Conservation (phyloP, 2,797 vertebrate species). For the Ambastaia sidthimunki region DNA sequence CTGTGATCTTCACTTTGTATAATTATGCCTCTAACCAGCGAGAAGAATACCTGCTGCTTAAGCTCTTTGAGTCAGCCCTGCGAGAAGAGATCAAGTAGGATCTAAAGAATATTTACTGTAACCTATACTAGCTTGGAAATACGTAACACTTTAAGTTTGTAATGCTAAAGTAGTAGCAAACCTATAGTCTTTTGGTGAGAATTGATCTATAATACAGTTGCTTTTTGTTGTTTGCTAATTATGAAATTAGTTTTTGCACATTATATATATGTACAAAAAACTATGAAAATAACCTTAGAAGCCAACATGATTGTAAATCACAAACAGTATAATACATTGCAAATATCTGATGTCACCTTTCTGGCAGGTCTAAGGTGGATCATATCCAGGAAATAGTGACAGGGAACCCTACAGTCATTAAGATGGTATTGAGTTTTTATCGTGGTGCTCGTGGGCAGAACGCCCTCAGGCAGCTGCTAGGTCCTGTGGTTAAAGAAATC, state of each 20-base stretch:
- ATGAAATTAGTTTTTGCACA: too few relatives aligned
- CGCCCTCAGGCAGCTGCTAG: slow-evolving; percentile 89
- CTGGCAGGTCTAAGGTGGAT: slow-evolving; percentile 92
- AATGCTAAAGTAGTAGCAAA: neutral
- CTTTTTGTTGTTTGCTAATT: too few relatives aligned
- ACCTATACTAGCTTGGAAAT: neutral
- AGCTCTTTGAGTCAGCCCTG: slow-evolving; percentile 95
- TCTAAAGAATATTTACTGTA: neutral
- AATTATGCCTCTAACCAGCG: slow-evolving; percentile 98
- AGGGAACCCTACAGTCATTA: slow-evolving; percentile 97
- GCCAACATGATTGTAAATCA: neutral
- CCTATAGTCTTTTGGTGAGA: neutral
- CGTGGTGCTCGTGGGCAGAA: slow-evolving; percentile 94
- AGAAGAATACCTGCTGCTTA: slow-evolving; percentile 95
- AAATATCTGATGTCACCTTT: neutral
- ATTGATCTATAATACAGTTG: too few relatives aligned
- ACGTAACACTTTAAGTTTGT: neutral
- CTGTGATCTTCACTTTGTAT: slow-evolving; percentile 98
- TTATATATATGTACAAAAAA: neutral
- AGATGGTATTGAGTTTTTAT: slow-evolving; percentile 99
- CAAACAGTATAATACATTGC: neutral
- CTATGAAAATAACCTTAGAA: neutral
- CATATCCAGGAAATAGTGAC: slow-evolving; percentile 98
- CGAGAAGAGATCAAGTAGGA: slow-evolving; percentile 96
- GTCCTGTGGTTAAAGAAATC: slow-evolving; percentile 93